Evolutionary conservation across 1,140 invertebrate species (phyloP).

Genomic region (Theocolax elegans): DNA sequence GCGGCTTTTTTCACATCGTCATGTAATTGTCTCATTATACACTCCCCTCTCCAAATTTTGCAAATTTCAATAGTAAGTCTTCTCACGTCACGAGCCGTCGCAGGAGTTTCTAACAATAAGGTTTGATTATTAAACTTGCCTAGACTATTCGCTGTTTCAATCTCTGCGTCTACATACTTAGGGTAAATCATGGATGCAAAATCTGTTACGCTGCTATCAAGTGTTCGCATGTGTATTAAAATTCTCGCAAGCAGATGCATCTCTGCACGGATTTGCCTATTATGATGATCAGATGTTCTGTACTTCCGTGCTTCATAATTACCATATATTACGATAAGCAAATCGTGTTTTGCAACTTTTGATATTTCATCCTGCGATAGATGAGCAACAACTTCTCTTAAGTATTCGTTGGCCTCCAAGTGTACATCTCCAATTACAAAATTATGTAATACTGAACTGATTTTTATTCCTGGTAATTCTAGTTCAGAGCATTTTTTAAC

Average conservation of each 20-base stretch:
- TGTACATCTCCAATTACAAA: constrained; percentile 5
- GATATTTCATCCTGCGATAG: neutral
- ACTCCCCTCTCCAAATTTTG: neutral
- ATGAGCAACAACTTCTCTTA: neutral
- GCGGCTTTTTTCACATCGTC: neutral
- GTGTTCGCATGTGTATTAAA: neutral
- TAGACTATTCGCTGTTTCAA: neutral
- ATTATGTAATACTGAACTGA: neutral
- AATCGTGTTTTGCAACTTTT: neutral
- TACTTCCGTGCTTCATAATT: neutral
- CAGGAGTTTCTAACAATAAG: neutral
- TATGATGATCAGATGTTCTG: neutral
- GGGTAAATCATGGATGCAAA: neutral
- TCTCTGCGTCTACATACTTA: neutral
- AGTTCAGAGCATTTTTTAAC: neutral
- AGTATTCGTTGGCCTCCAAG: neutral
- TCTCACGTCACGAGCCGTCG: neutral
- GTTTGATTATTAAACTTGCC: neutral
- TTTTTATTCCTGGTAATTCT: neutral
- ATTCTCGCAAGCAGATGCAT: neutral
- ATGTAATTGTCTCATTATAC: neutral
- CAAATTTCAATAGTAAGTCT: neutral
- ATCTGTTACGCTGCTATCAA: neutral
- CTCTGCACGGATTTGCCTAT: neutral
- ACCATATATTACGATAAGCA: neutral